Evolutionary conservation across 1,140 invertebrate species (phyloP).

Genomic region (Drosophila ironensis): DNA sequence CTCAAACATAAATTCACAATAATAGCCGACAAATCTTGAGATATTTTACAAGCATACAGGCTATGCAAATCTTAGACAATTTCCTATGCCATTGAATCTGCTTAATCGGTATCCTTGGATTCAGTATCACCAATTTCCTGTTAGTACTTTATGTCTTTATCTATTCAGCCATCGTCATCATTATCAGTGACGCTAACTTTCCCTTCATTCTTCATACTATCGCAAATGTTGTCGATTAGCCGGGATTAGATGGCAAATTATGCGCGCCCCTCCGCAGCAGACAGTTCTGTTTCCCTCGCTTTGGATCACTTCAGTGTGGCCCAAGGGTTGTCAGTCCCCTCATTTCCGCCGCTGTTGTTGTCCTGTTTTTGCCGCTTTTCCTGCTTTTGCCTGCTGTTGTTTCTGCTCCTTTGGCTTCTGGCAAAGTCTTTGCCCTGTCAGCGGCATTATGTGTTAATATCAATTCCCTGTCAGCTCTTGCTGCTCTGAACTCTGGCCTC

Average conservation of each 20-base stretch:
- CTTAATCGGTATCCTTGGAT: constrained; percentile 14
- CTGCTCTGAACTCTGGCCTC: constrained; percentile 19
- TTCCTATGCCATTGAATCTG: background rate
- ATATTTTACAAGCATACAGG: background rate
- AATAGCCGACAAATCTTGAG: too few species aligned
- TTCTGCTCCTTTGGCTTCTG: background rate
- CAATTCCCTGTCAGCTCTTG: constrained; percentile 50
- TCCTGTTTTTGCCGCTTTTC: constrained; percentile 1
- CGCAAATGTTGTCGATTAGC: constrained; percentile 77
- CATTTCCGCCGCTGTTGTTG: constrained; percentile 50
- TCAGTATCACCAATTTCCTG: background rate
- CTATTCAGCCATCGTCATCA: constrained; percentile 68
- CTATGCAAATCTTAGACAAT: background rate
- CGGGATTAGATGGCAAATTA: constrained; percentile 77
- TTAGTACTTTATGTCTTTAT: constrained; percentile 34
- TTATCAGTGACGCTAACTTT: constrained; percentile 60
- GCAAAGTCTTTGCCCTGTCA: constrained; percentile 54
- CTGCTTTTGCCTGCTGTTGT: constrained; percentile 2
- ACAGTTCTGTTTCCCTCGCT: constrained; percentile 32
- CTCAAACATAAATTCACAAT: too few species aligned
- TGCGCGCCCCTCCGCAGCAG: constrained; percentile 33
- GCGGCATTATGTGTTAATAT: constrained; percentile 75
- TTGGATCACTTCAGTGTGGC: background rate
- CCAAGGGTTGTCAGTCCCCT: constrained; percentile 35
- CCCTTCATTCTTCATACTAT: constrained; percentile 70